Base-by-base conservation (phyloP, 2,113 vertebrate genomes). In the Entomyzon cyanotis region DNA sequence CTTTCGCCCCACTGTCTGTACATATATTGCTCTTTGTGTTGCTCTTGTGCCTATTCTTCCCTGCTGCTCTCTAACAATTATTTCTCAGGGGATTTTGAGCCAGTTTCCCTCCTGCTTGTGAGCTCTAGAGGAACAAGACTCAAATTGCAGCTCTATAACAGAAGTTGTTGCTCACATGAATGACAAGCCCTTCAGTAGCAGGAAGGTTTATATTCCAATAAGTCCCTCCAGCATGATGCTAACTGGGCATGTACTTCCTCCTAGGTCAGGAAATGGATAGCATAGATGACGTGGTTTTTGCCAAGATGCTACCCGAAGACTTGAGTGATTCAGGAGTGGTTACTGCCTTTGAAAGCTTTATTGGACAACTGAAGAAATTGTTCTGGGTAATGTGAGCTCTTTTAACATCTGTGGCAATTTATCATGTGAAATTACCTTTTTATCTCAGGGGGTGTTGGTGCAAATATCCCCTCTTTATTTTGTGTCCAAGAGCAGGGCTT, bases 271-370 rank as follows among this genome's bases (percentile, higher is more conserved):
- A 79, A 69, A 59, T 81, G 31, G 71, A 84, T 7, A 55, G 8
- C 11, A 7, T 67, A 35, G 92, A 94, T 55, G 91, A 95, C 22
- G 75, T 19, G 1, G 28, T 94, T 74, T 37, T 60, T 59, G 18
- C 91, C 41, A 74, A 95, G 71, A 59, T 56, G 4, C 8, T 35
- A 4, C 82, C 25, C 9, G 97, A 95, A 96, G 95, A 94, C n/a
- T 62, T 21, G 30, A 53, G 89, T 30, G 96, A 89, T 7, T 88
- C 95, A 21, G 97, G 97, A 33, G 82, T 99, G 60, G 90, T 95
- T 37, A 31, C 93, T 63, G 96, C 97, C 11, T 98, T 99, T 94
- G 98, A 98, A 87, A 95, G 35, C 68, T 98, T 99, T 92, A 97
- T 94, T 46, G 21, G 28, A 31, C 97, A 98, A 14, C 93, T 99